Evolutionary conservation across 2,888 invertebrate species (phyloP).

Genomic region (Halictus ligatus): DNA sequence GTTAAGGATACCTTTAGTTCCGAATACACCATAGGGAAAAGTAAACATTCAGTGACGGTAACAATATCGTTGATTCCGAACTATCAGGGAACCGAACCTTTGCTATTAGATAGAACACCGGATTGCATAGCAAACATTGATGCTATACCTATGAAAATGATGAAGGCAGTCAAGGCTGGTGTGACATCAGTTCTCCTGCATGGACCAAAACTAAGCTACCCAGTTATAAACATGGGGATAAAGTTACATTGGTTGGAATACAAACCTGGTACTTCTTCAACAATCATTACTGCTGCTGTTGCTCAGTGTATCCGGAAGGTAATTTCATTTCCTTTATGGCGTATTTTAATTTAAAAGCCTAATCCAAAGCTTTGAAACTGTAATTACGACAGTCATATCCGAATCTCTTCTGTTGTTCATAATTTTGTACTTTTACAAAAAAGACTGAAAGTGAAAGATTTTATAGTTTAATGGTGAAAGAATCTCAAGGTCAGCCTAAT

Average conservation of each 20-base stretch:
- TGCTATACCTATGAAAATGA: slow-evolving; percentile 87
- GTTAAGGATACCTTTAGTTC: slow-evolving; percentile 85
- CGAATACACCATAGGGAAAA: slow-evolving; percentile 88
- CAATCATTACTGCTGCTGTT: slow-evolving; percentile 92
- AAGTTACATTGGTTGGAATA: slow-evolving; percentile 91
- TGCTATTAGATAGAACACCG: slow-evolving; percentile 88
- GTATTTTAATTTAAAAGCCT: neutral
- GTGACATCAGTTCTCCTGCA: slow-evolving; percentile 88
- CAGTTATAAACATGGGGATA: slow-evolving; percentile 91
- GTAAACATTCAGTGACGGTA: slow-evolving; percentile 87
- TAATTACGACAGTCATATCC: neutral
- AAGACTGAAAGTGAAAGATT: neutral
- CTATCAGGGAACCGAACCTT: slow-evolving; percentile 77
- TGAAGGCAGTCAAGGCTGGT: slow-evolving; percentile 91
- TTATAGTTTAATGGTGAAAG: no score
- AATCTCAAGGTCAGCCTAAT: neutral
- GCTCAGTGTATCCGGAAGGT: slow-evolving; percentile 94
- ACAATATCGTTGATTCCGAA: slow-evolving; percentile 87
- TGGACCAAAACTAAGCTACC: slow-evolving; percentile 95
- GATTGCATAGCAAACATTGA: slow-evolving; percentile 90
- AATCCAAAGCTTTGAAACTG: neutral
- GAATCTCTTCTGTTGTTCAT: neutral
- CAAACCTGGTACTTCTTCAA: slow-evolving; percentile 91
- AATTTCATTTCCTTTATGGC: neutral
- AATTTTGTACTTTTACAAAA: neutral